Evolutionary conservation across 2,797 vertebrate species (phyloP).

Genomic region (Neostethus bicornis): DNA sequence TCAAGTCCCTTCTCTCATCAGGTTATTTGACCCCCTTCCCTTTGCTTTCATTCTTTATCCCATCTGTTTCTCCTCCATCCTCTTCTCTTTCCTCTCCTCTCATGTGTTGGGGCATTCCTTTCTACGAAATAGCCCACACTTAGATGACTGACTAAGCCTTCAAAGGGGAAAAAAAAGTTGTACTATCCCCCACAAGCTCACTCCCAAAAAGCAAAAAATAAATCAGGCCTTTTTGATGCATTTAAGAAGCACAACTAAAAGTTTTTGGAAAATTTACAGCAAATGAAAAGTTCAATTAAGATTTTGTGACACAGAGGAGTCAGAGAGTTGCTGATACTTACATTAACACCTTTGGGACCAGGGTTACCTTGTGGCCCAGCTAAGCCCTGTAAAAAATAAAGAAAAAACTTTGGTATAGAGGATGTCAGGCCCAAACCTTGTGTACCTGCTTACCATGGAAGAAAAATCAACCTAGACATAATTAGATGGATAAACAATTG

Average conservation of each 20-base stretch:
- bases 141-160: conserved; percentile 31
- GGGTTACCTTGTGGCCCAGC: conserved; percentile 93
- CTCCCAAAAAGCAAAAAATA: conserved; percentile 19
- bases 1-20: conserved; percentile 35
- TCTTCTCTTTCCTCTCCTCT: conserved; percentile 24
- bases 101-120: conserved; percentile 37
- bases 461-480: too few relatives aligned
- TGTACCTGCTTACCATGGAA: too few relatives aligned
- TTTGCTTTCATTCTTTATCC: conserved; percentile 37
- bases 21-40: conserved; percentile 31
- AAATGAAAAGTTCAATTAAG: conserved; percentile 62
- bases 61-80: conserved; percentile 41
- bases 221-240: conserved; percentile 28
- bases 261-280: too few relatives aligned
- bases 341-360: conserved; percentile 92
- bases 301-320: conserved; percentile 25
- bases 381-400: conserved; percentile 86
- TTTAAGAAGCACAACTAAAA: too few relatives aligned
- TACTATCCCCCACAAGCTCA: conserved; percentile 34
- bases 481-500: too few relatives aligned
- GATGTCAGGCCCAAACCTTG: conserved; percentile 18
- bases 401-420: conserved; percentile 43
- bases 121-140: conserved; percentile 29
- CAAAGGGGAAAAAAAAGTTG: conserved; percentile 33
- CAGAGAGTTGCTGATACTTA: conserved; percentile 80